Conservation (phyloP, 1,140 invertebrate genomes). For the Drosophila guanche region DNA sequence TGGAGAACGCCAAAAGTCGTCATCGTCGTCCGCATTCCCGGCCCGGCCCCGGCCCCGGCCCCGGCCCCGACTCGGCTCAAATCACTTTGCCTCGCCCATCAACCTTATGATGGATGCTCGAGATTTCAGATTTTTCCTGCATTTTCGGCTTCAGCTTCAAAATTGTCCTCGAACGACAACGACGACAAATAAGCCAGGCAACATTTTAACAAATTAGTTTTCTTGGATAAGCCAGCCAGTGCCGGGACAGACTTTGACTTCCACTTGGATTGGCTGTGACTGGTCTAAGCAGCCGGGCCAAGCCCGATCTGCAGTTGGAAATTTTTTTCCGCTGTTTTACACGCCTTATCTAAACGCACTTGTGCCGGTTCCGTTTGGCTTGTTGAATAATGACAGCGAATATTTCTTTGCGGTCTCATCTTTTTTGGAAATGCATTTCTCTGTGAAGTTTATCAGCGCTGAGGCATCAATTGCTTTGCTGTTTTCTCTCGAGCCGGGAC, state of each 20-base stretch:
- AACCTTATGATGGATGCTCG: slow-evolving; percentile 60
- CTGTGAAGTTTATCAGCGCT: neutral
- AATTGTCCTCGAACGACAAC: slow-evolving; percentile 31
- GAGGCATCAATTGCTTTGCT: neutral
- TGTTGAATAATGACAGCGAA: slow-evolving; percentile 14
- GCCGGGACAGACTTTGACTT: slow-evolving; percentile 17
- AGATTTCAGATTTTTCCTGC: slow-evolving; percentile 43
- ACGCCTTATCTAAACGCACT: slow-evolving; percentile 12
- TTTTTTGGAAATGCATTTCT: slow-evolving; percentile 1
- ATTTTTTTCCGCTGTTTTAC: slow-evolving; percentile 19
- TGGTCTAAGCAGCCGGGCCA: slow-evolving; percentile 1
- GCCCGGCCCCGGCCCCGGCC: neutral
- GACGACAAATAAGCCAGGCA: slow-evolving; percentile 66
- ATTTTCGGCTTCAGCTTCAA: slow-evolving; percentile 28
- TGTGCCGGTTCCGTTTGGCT: slow-evolving; percentile 2
- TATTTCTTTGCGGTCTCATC: neutral
- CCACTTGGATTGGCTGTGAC: neutral
- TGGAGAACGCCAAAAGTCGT: slow-evolving; percentile 56
- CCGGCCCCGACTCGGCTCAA: too few species aligned
- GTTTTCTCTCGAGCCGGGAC: too few species aligned
- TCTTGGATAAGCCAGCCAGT: slow-evolving; percentile 56
- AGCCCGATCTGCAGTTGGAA: slow-evolving; percentile 12
- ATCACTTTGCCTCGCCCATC: slow-evolving; percentile 1
- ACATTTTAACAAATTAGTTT: slow-evolving; percentile 78
- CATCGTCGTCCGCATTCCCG: slow-evolving; percentile 19